Evolutionary conservation across 2,888 invertebrate genomes (phyloP).

Genomic region (Brenthis daphne): DNA sequence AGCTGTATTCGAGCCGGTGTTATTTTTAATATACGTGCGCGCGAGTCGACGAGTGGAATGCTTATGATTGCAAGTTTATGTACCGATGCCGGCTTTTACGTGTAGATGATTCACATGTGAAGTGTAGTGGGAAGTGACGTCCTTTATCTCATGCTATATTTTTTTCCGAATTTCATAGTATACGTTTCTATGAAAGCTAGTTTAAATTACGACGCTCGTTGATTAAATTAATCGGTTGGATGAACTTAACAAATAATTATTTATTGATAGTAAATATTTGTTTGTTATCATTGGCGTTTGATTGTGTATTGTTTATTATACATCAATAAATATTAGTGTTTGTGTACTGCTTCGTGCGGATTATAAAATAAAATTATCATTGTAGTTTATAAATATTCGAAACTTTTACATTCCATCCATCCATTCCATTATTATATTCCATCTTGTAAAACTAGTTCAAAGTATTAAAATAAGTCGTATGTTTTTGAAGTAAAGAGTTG

Average conservation of each 20-base stretch:
- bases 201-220: not conserved
- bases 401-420: too few species aligned
- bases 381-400: too few species aligned
- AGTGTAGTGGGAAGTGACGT: slow-evolving; percentile 44
- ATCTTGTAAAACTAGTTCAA: too few species aligned
- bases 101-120: slow-evolving; percentile 47
- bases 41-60: slow-evolving; percentile 55
- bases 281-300: not conserved
- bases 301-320: not conserved
- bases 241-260: slow-evolving; percentile 4
- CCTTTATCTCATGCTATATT: slow-evolving; percentile 38
- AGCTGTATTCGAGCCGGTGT: slow-evolving; percentile 34
- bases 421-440: too few species aligned
- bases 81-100: slow-evolving; percentile 31
- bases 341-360: too few species aligned
- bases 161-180: slow-evolving; percentile 17
- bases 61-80: slow-evolving; percentile 48
- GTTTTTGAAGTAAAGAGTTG: too few species aligned
- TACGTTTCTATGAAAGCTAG: not conserved
- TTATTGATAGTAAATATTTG: slow-evolving; percentile 6
- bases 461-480: too few species aligned
- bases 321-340: too few species aligned
- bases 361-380: too few species aligned
- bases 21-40: slow-evolving; percentile 56
- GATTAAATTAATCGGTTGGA: too few species aligned